Conservation (phyloP, 2,888 invertebrate species). For the Monochamus alternatus region DNA sequence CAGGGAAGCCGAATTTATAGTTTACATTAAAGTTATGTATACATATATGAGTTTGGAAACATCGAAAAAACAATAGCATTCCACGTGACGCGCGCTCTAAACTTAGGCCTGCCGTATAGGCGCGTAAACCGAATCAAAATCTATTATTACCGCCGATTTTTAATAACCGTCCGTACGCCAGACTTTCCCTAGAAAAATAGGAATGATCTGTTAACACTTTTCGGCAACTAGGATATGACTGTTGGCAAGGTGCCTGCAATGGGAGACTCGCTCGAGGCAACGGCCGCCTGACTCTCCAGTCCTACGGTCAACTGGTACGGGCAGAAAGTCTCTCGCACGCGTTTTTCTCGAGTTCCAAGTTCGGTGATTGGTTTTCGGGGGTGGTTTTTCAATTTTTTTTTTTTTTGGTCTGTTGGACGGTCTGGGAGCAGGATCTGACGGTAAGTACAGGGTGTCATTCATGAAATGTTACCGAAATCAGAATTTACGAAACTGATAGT, state of each 20-base stretch:
- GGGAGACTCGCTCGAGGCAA: slow-evolving; percentile 47
- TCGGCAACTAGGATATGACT: slow-evolving; percentile 52
- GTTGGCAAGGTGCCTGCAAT: slow-evolving; percentile 52
- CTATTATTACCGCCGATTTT: slow-evolving; percentile 17
- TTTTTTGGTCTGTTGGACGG: background rate
- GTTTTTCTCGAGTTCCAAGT: slow-evolving; percentile 12
- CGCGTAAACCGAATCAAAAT: slow-evolving; percentile 5
- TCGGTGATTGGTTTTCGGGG: slow-evolving; percentile 17
- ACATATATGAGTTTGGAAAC: no score
- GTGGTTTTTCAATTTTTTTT: slow-evolving; percentile 21
- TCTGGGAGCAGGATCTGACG: background rate
- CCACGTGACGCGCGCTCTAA: slow-evolving; percentile 5
- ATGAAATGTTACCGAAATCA: background rate
- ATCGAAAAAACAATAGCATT: slow-evolving; percentile 3
- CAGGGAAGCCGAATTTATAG: no score
- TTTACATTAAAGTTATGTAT: background rate
- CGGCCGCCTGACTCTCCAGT: slow-evolving; percentile 50
- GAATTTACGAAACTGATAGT: background rate
- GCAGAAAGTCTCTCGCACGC: slow-evolving; percentile 44
- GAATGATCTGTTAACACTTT: slow-evolving; percentile 42
- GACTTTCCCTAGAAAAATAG: slow-evolving; percentile 41
- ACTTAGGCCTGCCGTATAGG: background rate
- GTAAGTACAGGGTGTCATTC: slow-evolving; percentile 23
- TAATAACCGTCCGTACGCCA: slow-evolving; percentile 11
- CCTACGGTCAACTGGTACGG: slow-evolving; percentile 47